Evolutionary conservation across 2,888 invertebrate genomes (phyloP).

Genomic region (Lysandra bellargus): DNA sequence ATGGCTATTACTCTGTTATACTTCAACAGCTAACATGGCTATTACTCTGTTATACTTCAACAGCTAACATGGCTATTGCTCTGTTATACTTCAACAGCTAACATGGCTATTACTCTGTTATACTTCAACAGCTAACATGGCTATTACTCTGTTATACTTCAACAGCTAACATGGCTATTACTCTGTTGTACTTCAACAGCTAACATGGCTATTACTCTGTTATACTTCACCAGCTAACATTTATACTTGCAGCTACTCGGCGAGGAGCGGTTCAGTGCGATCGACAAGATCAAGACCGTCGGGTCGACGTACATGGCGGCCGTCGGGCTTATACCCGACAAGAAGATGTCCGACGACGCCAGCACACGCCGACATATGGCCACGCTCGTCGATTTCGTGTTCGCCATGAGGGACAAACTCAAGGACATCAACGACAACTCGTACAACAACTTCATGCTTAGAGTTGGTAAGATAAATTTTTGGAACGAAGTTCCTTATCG

Average conservation of each 20-base stretch:
- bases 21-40: conserved; percentile 72
- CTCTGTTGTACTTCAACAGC: conserved; percentile 53
- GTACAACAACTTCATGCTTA: conserved; percentile 94
- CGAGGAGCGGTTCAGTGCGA: conserved; percentile 91
- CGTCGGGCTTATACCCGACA: conserved; percentile 92
- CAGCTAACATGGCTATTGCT: background rate
- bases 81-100: too few relatives aligned
- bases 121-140: too few relatives aligned
- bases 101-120: conserved; percentile 52
- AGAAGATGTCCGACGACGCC: conserved; percentile 84
- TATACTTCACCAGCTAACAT: background rate
- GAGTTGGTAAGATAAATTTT: conserved; percentile 85
- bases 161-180: background rate
- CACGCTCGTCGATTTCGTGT: conserved; percentile 93
- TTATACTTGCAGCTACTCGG: conserved; percentile 83
- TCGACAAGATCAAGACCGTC: conserved; percentile 96
- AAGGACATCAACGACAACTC: conserved; percentile 95
- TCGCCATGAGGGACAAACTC: conserved; percentile 92
- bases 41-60: background rate
- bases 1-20: background rate
- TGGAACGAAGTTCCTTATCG: too few relatives aligned
- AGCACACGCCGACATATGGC: conserved; percentile 81
- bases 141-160: background rate
- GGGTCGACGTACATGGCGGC: conserved; percentile 97
- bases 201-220: conserved; percentile 53